Evolutionary conservation across 2,888 invertebrate genomes (phyloP).

Genomic region (Amphiduros pacificus): DNA sequence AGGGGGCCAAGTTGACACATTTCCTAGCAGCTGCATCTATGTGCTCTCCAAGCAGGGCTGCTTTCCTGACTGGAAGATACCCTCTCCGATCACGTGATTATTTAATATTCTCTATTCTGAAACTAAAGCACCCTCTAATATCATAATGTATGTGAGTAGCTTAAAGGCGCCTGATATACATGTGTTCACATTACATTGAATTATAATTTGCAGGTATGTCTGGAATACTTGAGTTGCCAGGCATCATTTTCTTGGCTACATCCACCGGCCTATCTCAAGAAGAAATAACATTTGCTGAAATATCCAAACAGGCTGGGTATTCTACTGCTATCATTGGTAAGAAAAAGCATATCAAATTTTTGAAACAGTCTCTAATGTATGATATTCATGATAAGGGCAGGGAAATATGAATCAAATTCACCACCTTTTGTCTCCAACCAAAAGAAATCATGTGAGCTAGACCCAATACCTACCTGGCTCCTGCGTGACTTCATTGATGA

Average conservation of each 20-base stretch:
- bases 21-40: conserved; percentile 61
- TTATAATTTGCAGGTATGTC: conserved; percentile 44
- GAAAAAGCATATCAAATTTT: no score
- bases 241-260: conserved; percentile 45
- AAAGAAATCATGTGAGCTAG: no score
- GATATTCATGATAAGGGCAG: no score
- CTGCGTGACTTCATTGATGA: no score
- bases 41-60: conserved; percentile 63
- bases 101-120: background rate
- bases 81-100: conserved; percentile 42
- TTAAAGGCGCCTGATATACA: no score
- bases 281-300: conserved; percentile 61
- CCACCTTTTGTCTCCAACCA: no score
- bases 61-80: conserved; percentile 61
- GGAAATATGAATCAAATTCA: no score
- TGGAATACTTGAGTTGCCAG: conserved; percentile 36
- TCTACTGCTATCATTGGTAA: conserved; percentile 43
- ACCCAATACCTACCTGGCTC: no score
- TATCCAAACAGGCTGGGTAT: conserved; percentile 58
- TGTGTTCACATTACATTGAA: no score
- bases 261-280: conserved; percentile 58
- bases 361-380: no score
- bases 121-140: background rate
- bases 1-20: conserved; percentile 61
- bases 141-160: background rate